Evolutionary conservation across 37 sponge, comb jelly and placozoan species (phyloP).

Genomic region (Haliclona indistincta): DNA sequence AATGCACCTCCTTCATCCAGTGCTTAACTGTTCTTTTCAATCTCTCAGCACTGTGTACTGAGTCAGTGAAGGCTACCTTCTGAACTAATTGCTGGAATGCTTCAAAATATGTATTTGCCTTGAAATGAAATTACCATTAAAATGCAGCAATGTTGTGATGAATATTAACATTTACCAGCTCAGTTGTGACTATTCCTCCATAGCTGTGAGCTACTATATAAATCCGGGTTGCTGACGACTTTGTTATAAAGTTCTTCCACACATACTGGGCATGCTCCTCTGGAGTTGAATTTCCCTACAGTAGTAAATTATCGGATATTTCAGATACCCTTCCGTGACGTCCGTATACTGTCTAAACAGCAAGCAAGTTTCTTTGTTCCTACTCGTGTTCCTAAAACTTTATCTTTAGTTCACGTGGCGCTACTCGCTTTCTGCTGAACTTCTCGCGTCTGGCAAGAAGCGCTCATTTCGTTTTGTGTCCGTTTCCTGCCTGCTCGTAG

Average conservation of each 20-base stretch:
- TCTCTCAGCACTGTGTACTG: conserved; percentile 49
- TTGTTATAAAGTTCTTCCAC: conserved; percentile 64
- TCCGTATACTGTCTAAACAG: too few relatives aligned
- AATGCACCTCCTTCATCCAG: neutral
- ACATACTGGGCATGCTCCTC: conserved; percentile 75
- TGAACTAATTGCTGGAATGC: conserved; percentile 52
- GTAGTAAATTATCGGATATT: too few relatives aligned
- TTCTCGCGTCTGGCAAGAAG: too few relatives aligned
- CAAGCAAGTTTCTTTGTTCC: too few relatives aligned
- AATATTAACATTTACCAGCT: conserved; percentile 31
- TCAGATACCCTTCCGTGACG: too few relatives aligned
- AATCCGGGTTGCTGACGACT: conserved; percentile 47
- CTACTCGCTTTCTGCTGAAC: too few relatives aligned
- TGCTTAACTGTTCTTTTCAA: neutral
- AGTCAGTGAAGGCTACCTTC: conserved; percentile 90
- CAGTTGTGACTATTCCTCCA: conserved; percentile 70
- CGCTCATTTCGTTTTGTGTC: neutral
- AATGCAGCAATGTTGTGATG: neutral
- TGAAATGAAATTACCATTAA: conserved; percentile 5
- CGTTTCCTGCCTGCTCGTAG: neutral
- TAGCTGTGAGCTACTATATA: conserved; percentile 89
- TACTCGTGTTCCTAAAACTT: too few relatives aligned
- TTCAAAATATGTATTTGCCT: conserved; percentile 23
- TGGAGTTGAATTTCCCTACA: conserved; percentile 54
- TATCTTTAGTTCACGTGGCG: too few relatives aligned